phyloP scores from a whole-genome alignment of 2,888 invertebrate genomes.

The Acrocyrtus sp. region DNA sequence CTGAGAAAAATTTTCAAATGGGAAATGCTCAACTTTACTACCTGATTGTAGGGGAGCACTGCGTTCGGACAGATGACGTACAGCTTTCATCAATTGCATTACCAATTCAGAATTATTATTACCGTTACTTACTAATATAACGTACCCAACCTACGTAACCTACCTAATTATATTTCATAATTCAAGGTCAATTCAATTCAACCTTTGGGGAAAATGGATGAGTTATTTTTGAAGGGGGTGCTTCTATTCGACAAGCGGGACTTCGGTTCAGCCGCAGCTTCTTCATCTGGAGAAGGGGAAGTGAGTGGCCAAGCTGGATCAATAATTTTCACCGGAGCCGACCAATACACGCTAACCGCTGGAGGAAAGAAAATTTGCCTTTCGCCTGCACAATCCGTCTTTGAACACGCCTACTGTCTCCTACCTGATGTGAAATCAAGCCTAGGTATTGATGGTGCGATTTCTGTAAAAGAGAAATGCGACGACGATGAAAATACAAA shows the following conservation, averaged over 20 bases:
- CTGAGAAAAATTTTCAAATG: conserved; percentile 11
- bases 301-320: conserved; percentile 17
- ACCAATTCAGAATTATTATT: too few relatives aligned
- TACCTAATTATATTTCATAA: background rate
- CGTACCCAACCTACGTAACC: too few relatives aligned
- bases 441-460: conserved; percentile 10
- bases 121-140: too few relatives aligned
- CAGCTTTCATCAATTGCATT: too few relatives aligned
- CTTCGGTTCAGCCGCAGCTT: background rate
- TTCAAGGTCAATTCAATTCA: conserved; percentile 31
- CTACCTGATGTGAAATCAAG: conserved; percentile 16
- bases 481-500: background rate
- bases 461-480: conserved; percentile 23
- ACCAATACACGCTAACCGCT: background rate
- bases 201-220: conserved; percentile 30
- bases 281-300: background rate
- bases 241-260: conserved; percentile 13
- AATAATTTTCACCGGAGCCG: conserved; percentile 24
- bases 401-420: conserved; percentile 17
- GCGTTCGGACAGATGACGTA: conserved; percentile 32
- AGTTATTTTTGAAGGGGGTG: conserved; percentile 17
- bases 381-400: background rate
- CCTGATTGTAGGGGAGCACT: conserved; percentile 28
- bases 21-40: conserved; percentile 22
- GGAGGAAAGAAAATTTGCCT: conserved; percentile 15